Evolutionary conservation across 2,113 vertebrate genomes (phyloP).

Genomic region (Ammodytes marinus): DNA sequence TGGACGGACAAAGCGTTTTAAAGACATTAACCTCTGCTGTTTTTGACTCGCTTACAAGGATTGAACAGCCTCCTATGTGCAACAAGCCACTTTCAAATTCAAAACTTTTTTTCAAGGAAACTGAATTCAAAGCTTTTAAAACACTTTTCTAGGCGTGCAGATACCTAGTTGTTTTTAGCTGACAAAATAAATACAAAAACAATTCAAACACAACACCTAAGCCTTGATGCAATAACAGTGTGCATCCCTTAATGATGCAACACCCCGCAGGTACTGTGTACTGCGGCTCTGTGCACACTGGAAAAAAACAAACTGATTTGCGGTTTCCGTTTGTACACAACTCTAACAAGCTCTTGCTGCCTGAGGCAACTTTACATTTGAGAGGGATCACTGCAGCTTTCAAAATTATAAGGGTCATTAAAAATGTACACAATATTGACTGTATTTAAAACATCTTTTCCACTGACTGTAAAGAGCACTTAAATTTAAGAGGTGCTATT

Average conservation of each 20-base stretch:
- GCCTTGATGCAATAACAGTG: conserved; percentile 49
- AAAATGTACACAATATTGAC: conserved; percentile 85
- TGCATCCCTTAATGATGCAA: conserved; percentile 69
- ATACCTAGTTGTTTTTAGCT: neutral
- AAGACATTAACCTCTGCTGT: neutral
- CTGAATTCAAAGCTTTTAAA: neutral
- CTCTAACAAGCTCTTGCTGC: conserved; percentile 73
- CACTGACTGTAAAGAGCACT: conserved; percentile 81
- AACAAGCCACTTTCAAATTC: neutral
- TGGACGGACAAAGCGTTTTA: neutral
- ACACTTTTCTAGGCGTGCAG: conserved; percentile 11
- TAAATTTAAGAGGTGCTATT: conserved; percentile 82
- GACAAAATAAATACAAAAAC: conserved; percentile 41
- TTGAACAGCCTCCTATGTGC: neutral
- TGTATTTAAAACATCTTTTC: conserved; percentile 84
- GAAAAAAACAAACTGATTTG: conserved; percentile 45
- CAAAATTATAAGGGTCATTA: conserved; percentile 82
- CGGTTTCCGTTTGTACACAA: conserved; percentile 69
- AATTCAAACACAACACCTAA: conserved; percentile 52
- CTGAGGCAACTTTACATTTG: conserved; percentile 75
- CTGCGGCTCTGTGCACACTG: conserved; percentile 32
- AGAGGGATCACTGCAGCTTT: conserved; percentile 76
- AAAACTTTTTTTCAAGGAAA: neutral
- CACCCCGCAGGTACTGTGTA: conserved; percentile 51
- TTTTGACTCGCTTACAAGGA: neutral